A percentile compares a stretch with the other conserved stretches of the same genome.
Evolutionary conservation across 2,113 vertebrate species (phyloP).

Genomic region (Crotophaga sulcirostris): DNA sequence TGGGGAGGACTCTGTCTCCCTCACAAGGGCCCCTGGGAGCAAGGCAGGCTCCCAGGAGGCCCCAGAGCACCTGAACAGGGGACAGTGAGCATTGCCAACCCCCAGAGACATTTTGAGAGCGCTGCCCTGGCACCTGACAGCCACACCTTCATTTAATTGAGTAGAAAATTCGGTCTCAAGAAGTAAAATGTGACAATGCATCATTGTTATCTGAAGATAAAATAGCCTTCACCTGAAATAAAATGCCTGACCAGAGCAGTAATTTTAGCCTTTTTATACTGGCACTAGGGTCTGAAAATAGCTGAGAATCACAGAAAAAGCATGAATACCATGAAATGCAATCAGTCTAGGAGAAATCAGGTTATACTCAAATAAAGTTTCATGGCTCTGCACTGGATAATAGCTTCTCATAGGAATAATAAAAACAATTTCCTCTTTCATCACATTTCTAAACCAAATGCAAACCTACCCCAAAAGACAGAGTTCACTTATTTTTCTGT

Average conservation of each 20-base stretch:
- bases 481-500: neutral
- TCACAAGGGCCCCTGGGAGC: neutral
- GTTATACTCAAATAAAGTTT: constrained; percentile 26
- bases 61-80: neutral
- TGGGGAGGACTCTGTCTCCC: neutral
- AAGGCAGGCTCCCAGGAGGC: neutral
- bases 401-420: constrained; percentile 33
- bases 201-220: constrained; percentile 6
- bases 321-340: neutral
- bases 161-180: neutral
- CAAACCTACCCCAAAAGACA: neutral
- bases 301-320: neutral
- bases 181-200: neutral
- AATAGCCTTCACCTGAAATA: neutral
- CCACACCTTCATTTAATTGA: neutral
- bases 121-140: fast-evolving
- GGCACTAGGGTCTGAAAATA: neutral
- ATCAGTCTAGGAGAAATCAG: constrained; percentile 24
- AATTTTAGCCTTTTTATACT: neutral
- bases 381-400: constrained; percentile 16
- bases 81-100: neutral
- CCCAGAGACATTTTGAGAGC: neutral
- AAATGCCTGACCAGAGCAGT: constrained; percentile 25
- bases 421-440: constrained; percentile 49
- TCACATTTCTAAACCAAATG: neutral